A percentile compares a stretch with the other conserved stretches of the same genome.
Conservation (phyloP, 2,113 vertebrate species). For the Actenoides lindsayi region DNA sequence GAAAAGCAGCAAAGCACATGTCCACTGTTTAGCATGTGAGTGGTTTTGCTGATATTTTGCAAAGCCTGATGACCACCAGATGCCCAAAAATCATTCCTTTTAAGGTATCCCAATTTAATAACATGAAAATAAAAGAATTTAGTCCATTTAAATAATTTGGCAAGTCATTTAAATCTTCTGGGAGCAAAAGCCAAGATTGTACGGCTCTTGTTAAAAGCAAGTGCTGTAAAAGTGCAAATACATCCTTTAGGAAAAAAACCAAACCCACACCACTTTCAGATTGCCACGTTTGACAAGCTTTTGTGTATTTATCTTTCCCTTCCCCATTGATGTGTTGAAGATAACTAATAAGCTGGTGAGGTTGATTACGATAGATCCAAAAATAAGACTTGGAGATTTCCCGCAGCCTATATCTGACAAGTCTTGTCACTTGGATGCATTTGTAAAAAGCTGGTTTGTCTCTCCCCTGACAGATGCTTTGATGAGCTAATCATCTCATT, state of each 20-base stretch:
- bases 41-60: neutral
- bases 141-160: neutral
- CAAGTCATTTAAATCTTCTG: neutral
- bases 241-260: neutral
- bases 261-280: neutral
- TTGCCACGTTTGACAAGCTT: neutral
- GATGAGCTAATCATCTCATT: conserved; percentile 69
- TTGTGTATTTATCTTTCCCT: conserved; percentile 6
- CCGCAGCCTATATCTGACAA: conserved; percentile 32
- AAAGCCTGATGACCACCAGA: neutral
- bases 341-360: conserved; percentile 36
- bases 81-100: neutral
- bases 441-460: conserved; percentile 55
- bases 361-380: conserved; percentile 35
- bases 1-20: neutral
- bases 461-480: conserved; percentile 65
- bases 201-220: neutral
- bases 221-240: neutral
- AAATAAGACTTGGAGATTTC: conserved; percentile 44
- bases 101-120: neutral
- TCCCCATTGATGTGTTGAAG: neutral
- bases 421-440: conserved; percentile 53
- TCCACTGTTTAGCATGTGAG: neutral
- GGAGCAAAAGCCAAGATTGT: neutral
- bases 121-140: neutral